phyloP scores from a whole-genome alignment of 2,113 vertebrate species.

The Dasyurus viverrinus region DNA sequence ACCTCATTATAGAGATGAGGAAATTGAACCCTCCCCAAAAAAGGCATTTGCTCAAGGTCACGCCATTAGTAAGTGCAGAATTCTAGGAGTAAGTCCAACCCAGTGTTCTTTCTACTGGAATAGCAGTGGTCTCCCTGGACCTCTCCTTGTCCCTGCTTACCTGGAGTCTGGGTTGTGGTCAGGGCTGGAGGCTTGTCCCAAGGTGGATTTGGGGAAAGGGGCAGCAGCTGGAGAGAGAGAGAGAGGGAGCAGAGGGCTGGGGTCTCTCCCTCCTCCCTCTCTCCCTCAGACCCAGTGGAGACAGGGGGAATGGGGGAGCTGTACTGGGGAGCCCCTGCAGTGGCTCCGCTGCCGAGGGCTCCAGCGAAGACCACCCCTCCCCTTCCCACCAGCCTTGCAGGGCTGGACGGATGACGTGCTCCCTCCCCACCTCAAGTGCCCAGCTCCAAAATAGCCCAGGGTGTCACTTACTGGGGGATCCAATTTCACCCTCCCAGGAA shows the following conservation, averaged over 20 bases:
- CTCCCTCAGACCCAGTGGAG: background rate
- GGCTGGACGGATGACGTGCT: constrained; percentile 78
- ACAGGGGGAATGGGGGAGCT: background rate
- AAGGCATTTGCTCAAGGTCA: background rate
- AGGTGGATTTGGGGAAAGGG: background rate
- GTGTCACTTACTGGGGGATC: constrained; percentile 87
- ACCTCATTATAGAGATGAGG: background rate
- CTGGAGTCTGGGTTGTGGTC: background rate
- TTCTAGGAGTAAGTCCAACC: background rate
- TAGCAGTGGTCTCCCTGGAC: background rate
- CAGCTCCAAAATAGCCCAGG: constrained; percentile 92
- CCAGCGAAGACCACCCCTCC: constrained; percentile 50
- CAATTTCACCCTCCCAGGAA: constrained; percentile 71
- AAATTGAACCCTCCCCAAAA: background rate
- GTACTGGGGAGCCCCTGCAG: background rate
- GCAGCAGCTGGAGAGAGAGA: background rate
- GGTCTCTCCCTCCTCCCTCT: background rate
- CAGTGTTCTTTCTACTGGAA: background rate
- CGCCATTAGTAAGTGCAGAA: background rate
- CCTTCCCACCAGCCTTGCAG: constrained; percentile 73
- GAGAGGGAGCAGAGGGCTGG: background rate
- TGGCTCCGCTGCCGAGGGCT: constrained; percentile 52
- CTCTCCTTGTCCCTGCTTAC: background rate
- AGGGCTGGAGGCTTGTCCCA: background rate
- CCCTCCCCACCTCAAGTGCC: constrained; percentile 79